These are phyloP conservation scores for Pristionchus arcanus DNA, from an alignment of 2,888 invertebrate species.

Conservation along the genomic window DNA sequence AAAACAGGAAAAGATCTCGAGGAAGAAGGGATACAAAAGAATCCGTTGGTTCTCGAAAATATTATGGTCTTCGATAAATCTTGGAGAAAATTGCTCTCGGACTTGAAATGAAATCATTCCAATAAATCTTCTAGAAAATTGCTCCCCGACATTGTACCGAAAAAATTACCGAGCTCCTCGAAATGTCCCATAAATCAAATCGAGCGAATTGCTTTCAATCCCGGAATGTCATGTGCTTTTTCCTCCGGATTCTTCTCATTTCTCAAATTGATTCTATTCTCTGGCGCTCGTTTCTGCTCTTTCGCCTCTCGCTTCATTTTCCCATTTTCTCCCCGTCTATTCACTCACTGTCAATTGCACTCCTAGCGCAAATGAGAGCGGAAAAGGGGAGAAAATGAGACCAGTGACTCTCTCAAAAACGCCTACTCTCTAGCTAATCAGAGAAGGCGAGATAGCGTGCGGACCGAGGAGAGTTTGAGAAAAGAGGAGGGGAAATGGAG, in stretches of 20 bases:
- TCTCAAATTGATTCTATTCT: background rate
- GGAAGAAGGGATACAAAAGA: no score
- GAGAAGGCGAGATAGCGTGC: background rate
- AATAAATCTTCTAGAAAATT: background rate
- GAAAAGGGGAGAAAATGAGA: background rate
- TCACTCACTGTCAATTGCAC: conserved; percentile 31
- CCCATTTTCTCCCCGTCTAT: background rate
- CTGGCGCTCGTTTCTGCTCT: background rate
- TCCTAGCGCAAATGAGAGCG: background rate
- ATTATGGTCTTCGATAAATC: no score
- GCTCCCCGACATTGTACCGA: background rate
- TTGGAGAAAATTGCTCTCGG: no score
- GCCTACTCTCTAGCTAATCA: background rate
- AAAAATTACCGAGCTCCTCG: background rate
- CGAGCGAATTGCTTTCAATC: background rate
- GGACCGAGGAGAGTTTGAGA: background rate
- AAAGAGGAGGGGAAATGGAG: background rate
- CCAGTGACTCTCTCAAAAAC: background rate
- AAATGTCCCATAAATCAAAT: background rate
- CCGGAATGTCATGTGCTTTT: background rate
- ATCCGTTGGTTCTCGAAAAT: no score
- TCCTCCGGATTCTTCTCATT: background rate
- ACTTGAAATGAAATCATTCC: no score
- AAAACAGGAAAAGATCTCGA: background rate
- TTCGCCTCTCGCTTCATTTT: background rate